These are phyloP conservation scores for human DNA, from an alignment of 2,113 vertebrate species.

Conservation along the genomic window GRCh38 chr16:85910501-85911000, in stretches of 20 bases:
- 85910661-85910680: not conserved
- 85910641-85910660: not conserved
- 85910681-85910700: slow-evolving; percentile 40
- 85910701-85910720: not conserved
- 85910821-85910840: not conserved
- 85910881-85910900: rapidly evolving
- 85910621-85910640: not conserved
- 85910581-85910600: not conserved
- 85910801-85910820: not conserved
- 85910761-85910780: not conserved
- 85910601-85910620: not conserved
- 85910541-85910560: rapidly evolving
- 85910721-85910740: not conserved
- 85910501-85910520: not conserved
- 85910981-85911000: rapidly evolving
- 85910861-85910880: not conserved
- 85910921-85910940: rapidly evolving
- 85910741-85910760: rapidly evolving
- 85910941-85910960: not conserved
- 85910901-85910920: rapidly evolving
- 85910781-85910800: not conserved
- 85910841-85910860: not conserved
- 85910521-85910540: not conserved
- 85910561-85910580: not conserved
- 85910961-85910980: rapidly evolving